Conservation (phyloP, 2,113 vertebrate genomes). For the Lampris incognitus region DNA sequence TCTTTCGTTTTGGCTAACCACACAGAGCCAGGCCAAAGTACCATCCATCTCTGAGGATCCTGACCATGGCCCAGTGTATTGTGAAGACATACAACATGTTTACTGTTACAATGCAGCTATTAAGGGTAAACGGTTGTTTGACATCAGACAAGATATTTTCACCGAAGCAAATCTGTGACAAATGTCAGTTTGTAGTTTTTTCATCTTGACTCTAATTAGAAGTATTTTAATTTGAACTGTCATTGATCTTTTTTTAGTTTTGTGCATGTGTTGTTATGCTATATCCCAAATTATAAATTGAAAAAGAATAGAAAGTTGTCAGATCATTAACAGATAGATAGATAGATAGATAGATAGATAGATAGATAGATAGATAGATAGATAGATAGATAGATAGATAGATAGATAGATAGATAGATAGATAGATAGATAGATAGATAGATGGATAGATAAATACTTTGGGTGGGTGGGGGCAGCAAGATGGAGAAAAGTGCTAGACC, state of each 20-base stretch:
- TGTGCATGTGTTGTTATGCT: background rate
- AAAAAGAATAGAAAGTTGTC: background rate
- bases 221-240: background rate
- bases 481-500: constrained; percentile 8
- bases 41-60: background rate
- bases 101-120: background rate
- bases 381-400: no score
- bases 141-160: background rate
- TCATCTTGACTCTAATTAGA: background rate
- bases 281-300: background rate
- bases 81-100: background rate
- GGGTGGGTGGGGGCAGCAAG: background rate
- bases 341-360: no score
- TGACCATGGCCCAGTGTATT: no score
- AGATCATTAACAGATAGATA: no score
- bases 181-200: background rate
- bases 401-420: no score
- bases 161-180: background rate
- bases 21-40: background rate
- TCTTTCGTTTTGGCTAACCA: background rate
- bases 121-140: background rate
- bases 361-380: no score
- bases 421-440: no score
- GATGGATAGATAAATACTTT: no score
- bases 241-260: background rate